A percentile compares a stretch with the other conserved stretches of the same genome.
Conservation (phyloP, 2,113 vertebrate species). For the Tretioscincus oriximinensis region DNA sequence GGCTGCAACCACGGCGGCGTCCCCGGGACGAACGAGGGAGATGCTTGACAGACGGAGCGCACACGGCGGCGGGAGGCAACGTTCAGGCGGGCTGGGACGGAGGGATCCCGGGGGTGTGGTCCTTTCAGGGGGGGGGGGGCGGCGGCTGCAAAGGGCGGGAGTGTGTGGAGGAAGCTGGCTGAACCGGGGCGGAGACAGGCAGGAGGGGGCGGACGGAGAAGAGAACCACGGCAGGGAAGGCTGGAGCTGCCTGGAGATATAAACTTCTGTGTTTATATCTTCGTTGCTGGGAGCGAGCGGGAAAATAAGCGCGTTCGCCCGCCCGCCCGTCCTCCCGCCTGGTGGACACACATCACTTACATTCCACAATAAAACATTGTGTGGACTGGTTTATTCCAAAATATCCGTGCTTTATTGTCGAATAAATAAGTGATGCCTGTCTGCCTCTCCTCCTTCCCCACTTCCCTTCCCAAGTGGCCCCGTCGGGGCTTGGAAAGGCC, state of each 20-base stretch:
- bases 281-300: neutral
- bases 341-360: no score
- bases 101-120: conserved; percentile 6
- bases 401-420: no score
- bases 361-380: no score
- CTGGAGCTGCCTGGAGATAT: neutral
- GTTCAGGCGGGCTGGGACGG: neutral
- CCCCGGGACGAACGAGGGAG: neutral
- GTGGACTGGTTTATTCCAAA: no score
- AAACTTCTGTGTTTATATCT: no score
- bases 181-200: neutral
- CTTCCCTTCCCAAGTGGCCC: neutral
- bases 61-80: neutral
- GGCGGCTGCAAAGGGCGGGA: neutral
- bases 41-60: conserved; percentile 2
- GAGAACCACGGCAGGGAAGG: neutral
- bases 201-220: conserved; percentile 31
- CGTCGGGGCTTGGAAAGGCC: no score
- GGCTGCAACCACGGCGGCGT: no score
- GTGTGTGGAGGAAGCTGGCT: neutral
- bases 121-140: neutral
- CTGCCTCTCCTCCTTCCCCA: neutral
- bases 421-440: no score
- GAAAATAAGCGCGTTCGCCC: neutral
- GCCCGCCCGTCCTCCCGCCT: neutral